Conservation (phyloP, 2,113 vertebrate species). For the Strix uralensis region DNA sequence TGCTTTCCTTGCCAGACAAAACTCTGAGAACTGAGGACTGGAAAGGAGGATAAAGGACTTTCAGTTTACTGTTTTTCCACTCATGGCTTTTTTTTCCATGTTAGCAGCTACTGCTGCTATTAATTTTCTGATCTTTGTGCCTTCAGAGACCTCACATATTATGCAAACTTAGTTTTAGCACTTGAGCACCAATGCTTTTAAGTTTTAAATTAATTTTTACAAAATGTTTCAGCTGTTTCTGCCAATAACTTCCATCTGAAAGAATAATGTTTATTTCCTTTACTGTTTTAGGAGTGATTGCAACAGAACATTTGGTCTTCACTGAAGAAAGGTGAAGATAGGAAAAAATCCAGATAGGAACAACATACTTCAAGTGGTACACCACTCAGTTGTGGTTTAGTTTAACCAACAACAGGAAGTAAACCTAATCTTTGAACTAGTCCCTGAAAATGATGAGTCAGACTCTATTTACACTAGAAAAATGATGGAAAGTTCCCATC, state of each 20-base stretch:
- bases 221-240: neutral
- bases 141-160: neutral
- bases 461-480: neutral
- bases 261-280: neutral
- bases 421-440: neutral
- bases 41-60: constrained; percentile 55
- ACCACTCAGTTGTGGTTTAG: neutral
- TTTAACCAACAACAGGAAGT: neutral
- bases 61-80: constrained; percentile 52
- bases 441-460: constrained; percentile 18
- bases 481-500: neutral
- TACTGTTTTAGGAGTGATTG: neutral
- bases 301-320: neutral
- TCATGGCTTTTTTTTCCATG: constrained; percentile 6
- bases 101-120: constrained; percentile 35
- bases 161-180: neutral
- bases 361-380: neutral
- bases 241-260: neutral
- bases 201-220: neutral
- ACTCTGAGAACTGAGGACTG: constrained; percentile 44
- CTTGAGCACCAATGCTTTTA: neutral
- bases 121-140: neutral
- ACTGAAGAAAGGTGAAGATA: neutral
- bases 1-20: constrained; percentile 62
- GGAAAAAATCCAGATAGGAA: neutral